Base-by-base conservation (phyloP, 1,140 invertebrate genomes). In the Heliconius himera region DNA sequence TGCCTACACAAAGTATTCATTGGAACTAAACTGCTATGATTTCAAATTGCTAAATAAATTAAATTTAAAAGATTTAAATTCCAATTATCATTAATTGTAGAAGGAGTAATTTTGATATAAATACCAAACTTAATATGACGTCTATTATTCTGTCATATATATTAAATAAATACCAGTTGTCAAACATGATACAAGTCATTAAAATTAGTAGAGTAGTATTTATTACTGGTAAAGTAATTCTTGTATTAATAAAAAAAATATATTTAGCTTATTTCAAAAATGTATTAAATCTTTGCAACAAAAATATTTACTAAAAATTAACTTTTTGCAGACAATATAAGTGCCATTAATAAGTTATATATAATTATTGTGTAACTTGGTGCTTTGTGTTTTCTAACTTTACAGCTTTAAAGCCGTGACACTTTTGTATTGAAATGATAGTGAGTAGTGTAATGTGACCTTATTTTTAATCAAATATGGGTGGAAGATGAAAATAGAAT, bases 361-460 rank as follows among this genome's bases (percentile, higher is more conserved):
- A 60, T 22, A 29, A 26, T 46, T 66, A 29, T 66, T 13, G 60
- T 29, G 60, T 66, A 66, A 29, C 22, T 22, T 3, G 26, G 60
- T 66, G 60, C 60, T 22, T 60, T 16, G 60, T 66, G 60, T 66
- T 13, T 13, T 13, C 26, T 29, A 66, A 66, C 60, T 29, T 66
- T 66, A 66, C 60, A 26, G 60, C 60, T 29, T 26, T 66, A 66
- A 66, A 66, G 60, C 60, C 22, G 60, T 66, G 60, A 56, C 54
- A 29, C 26, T 16, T 66, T 66, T 16, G 26, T 49, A 16, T 22
- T 29, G 29, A n/a, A 26, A 60, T 60, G 56, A 29, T 22, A 29
- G 26, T 41, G 54, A 38, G 33, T 56, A 20, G 73, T 22, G 33
- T 76, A 46, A 29, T 66, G 13, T 76, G 20, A 16, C 8, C 60